Evolutionary conservation across 2,797 vertebrate genomes (phyloP).

Genomic region (Sternotherus odoratus): DNA sequence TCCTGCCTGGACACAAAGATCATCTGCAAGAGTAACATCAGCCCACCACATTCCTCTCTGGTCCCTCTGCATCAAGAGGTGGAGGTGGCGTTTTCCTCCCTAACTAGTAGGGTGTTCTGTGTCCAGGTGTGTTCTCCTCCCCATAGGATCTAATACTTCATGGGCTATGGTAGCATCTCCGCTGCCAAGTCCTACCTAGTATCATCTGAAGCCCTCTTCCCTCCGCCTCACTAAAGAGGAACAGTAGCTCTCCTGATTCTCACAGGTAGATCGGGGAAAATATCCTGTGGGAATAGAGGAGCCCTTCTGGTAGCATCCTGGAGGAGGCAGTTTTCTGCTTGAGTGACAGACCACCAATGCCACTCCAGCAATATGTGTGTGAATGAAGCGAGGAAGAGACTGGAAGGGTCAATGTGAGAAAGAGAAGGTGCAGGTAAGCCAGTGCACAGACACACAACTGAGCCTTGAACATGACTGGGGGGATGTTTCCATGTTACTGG

Average conservation of each 20-base stretch:
- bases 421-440: background rate
- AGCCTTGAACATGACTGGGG: background rate
- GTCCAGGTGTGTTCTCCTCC: rapidly evolving
- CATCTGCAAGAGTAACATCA: background rate
- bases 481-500: background rate
- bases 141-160: rapidly evolving
- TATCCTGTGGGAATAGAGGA: background rate
- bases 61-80: background rate
- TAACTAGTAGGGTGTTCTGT: background rate
- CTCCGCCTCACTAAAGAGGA: background rate
- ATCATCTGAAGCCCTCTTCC: background rate
- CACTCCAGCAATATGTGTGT: background rate
- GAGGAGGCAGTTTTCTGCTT: background rate
- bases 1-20: background rate
- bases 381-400: background rate
- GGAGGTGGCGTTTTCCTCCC: background rate
- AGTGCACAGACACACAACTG: background rate
- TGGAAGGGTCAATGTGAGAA: background rate
- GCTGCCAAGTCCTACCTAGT: background rate
- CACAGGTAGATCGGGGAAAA: background rate
- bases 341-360: background rate
- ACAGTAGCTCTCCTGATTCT: background rate
- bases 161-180: background rate
- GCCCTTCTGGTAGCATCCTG: background rate
- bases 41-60: background rate